Conservation (phyloP, 2,113 vertebrate species). For the Glareola pratincola region DNA sequence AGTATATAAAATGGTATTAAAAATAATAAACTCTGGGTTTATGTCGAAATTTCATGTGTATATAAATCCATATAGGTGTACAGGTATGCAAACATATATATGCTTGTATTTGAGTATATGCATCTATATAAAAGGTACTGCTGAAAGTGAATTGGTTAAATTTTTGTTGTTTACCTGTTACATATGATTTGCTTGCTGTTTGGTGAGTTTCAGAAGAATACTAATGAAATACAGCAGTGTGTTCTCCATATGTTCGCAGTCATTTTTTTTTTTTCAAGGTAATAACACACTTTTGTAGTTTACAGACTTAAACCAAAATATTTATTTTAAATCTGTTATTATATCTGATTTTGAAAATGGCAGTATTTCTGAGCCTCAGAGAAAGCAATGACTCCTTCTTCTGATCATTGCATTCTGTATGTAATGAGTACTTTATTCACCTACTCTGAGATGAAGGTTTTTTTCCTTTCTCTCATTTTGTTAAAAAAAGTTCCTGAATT, state of each 20-base stretch:
- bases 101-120: accelerated
- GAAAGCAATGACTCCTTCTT: not conserved
- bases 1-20: not conserved
- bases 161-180: not conserved
- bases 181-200: not conserved
- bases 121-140: not conserved
- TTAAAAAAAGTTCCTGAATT: not conserved
- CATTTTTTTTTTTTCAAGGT: not conserved
- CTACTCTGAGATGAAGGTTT: not conserved
- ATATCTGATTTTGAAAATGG: not conserved
- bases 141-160: not conserved
- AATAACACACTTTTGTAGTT: not conserved
- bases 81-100: not conserved
- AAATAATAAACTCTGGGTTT: not conserved
- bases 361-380: not conserved
- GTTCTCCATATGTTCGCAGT: not conserved
- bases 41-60: not conserved
- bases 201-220: not conserved
- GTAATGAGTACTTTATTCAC: not conserved
- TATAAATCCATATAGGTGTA: not conserved
- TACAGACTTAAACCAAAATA: not conserved
- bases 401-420: not conserved
- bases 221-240: not conserved
- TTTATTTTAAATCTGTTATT: not conserved
- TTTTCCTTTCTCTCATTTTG: not conserved